Base-by-base conservation (phyloP, 2,888 invertebrate genomes). In the Drosophila parthenogenetica region DNA sequence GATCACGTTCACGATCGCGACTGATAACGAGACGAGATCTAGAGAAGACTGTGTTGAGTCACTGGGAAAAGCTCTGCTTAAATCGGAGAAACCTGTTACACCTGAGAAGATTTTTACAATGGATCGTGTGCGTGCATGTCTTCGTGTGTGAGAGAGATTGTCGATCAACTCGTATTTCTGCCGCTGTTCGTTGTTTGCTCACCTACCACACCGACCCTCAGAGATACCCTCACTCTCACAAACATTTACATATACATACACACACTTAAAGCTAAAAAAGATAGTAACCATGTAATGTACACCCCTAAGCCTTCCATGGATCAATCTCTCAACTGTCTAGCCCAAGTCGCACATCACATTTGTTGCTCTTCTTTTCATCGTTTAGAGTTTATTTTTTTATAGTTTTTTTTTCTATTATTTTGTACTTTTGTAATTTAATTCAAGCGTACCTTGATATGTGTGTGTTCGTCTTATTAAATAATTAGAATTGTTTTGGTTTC, bases 11-110 rank as follows among this genome's bases (percentile, higher is more conserved):
- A 62, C 69, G 62, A 70, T 73, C 66, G 54, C 67, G 71, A 58
- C 19, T 64, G 71, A 69, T 73, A 69, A 71, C 71, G 79, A 55
- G 70, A 65, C 71, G 71, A 70, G 74, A 40, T 62, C 54, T 79
- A 71, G 51, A 67, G 73, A 53, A 67, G 79, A 86, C 87, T 86
- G 86, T 72, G 59, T 29, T 68, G 67, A 60, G 58, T 19, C 42
- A 67, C 61, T 67, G 70, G 69, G 67, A 43, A 60, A 69, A 73
- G 67, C 72, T 61, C 79, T 77, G 90, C 81, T 91, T 91, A 91
- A 91, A 91, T 91, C 90, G 77, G 85, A 81, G 89, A 91, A 91
- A 91, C 91, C 89, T 90, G 90, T 91, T 91, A 91, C 90, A 91
- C 91, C 89, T 91, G 90, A 91, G 91, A 87, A 89, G 83, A 87